A percentile compares a stretch with the other conserved stretches of the same genome.
Conservation (phyloP, 2,888 invertebrate species). For the Pogonocherus hispidulus region DNA sequence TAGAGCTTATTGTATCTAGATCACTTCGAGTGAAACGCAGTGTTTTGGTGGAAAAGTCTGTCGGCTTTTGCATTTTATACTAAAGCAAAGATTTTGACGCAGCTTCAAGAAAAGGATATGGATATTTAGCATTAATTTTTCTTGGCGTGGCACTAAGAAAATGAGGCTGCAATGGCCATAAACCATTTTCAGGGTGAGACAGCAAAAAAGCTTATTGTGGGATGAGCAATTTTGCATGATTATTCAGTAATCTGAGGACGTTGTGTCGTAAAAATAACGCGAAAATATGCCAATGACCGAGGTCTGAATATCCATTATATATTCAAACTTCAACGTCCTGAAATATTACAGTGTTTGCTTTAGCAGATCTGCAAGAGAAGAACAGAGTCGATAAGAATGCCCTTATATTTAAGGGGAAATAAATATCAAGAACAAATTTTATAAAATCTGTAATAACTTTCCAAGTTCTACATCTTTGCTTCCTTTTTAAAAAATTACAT, state of each 20-base stretch:
- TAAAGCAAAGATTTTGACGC: too few relatives aligned
- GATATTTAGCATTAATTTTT: not conserved
- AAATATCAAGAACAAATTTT: slow-evolving; percentile 2
- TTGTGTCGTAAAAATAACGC: slow-evolving; percentile 27
- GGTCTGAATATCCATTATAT: slow-evolving; percentile 11
- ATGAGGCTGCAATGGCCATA: not conserved
- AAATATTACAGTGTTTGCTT: slow-evolving; percentile 12
- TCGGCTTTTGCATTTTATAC: too few relatives aligned
- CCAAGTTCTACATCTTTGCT: not conserved
- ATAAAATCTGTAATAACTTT: not conserved
- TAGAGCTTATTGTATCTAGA: too few relatives aligned
- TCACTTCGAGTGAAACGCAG: too few relatives aligned
- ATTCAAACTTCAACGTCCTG: slow-evolving; percentile 10
- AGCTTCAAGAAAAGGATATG: too few relatives aligned
- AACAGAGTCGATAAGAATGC: slow-evolving; percentile 2
- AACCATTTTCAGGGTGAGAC: not conserved
- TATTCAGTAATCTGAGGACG: slow-evolving; percentile 23
- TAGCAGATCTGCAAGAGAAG: not conserved
- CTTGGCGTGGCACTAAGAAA: not conserved
- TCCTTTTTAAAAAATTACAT: not conserved
- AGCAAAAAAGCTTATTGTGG: slow-evolving; percentile 6
- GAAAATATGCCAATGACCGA: slow-evolving; percentile 19
- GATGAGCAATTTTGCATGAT: slow-evolving; percentile 34
- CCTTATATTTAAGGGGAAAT: not conserved
- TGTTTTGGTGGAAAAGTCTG: too few relatives aligned